Conservation (phyloP, 2,797 vertebrate species). For the Varecia variegata region DNA sequence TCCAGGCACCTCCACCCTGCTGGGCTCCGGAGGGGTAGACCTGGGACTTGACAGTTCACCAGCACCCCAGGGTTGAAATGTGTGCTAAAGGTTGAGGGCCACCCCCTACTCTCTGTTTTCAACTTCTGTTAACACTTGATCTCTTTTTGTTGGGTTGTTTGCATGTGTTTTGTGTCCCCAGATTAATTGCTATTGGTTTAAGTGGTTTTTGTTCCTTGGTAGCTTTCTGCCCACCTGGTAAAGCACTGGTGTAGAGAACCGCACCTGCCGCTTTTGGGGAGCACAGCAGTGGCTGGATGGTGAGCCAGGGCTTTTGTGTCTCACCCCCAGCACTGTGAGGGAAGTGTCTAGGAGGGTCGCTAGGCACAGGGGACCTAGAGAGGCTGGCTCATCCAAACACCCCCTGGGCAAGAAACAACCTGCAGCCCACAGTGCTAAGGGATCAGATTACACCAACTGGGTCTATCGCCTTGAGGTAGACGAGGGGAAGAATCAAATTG, state of each 20-base stretch:
- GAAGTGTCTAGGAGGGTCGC: not conserved
- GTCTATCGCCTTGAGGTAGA: not conserved
- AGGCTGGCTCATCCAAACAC: not conserved
- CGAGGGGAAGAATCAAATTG: not conserved
- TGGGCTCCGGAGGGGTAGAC: fast-evolving
- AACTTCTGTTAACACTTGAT: not conserved
- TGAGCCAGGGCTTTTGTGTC: not conserved
- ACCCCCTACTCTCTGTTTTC: not conserved
- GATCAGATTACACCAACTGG: not conserved
- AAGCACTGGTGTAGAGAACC: not conserved
- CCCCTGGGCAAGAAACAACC: not conserved
- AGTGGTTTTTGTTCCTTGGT: not conserved
- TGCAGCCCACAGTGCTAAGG: not conserved
- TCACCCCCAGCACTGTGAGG: not conserved
- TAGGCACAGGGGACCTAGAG: not conserved
- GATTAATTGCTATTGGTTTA: not conserved
- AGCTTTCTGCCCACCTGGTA: not conserved
- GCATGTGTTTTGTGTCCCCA: not conserved
- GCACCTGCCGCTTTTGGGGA: not conserved
- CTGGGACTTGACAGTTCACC: not conserved
- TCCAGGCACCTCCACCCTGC: fast-evolving
- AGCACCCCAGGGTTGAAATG: not conserved
- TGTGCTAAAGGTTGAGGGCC: not conserved
- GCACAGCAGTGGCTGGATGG: not conserved
- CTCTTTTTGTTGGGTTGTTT: not conserved